Evolutionary conservation across 2,113 vertebrate genomes (phyloP).

Genomic region (Bujurquina vittata): DNA sequence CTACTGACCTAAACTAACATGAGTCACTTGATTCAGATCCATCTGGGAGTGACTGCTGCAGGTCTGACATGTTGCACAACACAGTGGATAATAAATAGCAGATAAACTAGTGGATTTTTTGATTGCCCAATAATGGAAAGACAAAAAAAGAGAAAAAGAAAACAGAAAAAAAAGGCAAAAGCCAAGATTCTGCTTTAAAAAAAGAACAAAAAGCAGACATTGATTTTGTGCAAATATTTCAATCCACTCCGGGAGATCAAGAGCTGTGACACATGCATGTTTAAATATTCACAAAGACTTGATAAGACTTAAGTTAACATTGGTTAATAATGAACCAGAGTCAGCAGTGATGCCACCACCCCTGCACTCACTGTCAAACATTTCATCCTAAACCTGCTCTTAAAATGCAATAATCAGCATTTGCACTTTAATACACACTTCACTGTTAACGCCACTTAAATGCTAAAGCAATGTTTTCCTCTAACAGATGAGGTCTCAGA

Average conservation of each 20-base stretch:
- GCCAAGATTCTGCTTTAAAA: neutral
- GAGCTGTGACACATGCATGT: neutral
- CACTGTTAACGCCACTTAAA: neutral
- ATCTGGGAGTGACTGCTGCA: neutral
- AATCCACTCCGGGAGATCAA: neutral
- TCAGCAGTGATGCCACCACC: neutral
- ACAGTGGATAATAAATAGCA: neutral
- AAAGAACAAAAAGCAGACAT: too few relatives aligned
- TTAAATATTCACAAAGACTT: neutral
- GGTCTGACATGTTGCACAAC: neutral
- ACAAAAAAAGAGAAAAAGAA: fast-evolving
- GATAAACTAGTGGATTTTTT: neutral
- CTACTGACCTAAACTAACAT: too few relatives aligned
- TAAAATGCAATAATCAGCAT: neutral
- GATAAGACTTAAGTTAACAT: neutral
- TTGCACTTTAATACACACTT: neutral
- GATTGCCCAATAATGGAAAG: neutral
- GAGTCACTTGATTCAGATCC: neutral
- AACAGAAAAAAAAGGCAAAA: neutral
- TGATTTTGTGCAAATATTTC: neutral
- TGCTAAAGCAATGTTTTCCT: neutral
- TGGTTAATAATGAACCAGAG: slow-evolving; percentile 11
- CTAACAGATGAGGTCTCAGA: neutral
- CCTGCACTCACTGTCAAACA: neutral
- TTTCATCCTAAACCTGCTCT: neutral